Evolutionary conservation across 2,113 vertebrate species (phyloP).

Genomic region (Cepphus grylle): DNA sequence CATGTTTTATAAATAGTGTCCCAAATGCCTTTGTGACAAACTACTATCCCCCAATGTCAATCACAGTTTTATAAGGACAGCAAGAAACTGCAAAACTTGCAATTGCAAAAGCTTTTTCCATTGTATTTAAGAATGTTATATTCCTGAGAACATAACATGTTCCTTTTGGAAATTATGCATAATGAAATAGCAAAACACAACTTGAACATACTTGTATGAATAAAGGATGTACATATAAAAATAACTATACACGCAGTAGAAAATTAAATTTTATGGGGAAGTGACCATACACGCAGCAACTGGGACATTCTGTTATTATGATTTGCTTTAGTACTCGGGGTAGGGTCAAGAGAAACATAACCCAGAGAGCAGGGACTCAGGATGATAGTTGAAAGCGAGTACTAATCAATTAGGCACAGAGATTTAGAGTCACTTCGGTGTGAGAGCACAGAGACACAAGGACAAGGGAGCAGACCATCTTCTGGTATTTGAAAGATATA

Average conservation of each 20-base stretch:
- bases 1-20: not conserved
- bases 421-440: not conserved
- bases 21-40: not conserved
- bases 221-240: not conserved
- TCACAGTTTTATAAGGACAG: not conserved
- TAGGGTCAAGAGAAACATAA: not conserved
- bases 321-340: not conserved
- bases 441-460: not conserved
- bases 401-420: not conserved
- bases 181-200: not conserved
- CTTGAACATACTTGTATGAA: not conserved
- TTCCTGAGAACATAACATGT: not conserved
- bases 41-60: not conserved
- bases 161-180: not conserved
- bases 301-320: not conserved
- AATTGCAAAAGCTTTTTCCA: not conserved
- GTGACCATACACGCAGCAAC: not conserved
- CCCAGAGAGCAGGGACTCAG: not conserved
- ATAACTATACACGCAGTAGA: not conserved
- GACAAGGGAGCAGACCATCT: not conserved
- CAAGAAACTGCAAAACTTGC: not conserved
- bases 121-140: not conserved
- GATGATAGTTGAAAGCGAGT: not conserved
- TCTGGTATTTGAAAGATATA: not conserved
- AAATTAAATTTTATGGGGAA: not conserved